Percentiles rank a stretch among this genome's conserved stretches.
phyloP scores from a whole-genome alignment of 2,113 vertebrate species.

The Cervus canadensis region DNA sequence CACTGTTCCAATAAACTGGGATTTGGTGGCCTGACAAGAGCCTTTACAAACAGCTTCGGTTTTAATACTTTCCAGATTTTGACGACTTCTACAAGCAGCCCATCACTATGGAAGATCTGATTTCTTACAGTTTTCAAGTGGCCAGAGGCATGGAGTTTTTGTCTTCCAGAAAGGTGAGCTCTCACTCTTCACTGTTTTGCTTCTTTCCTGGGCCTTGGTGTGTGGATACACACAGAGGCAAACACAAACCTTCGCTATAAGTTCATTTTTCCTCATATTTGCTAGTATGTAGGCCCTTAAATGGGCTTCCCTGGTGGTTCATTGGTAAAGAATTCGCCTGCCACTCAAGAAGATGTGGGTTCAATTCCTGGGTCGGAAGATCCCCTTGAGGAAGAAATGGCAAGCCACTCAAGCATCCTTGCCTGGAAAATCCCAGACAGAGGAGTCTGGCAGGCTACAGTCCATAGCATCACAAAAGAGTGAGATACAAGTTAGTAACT shows the following conservation, averaged over 20 bases:
- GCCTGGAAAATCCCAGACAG: neutral
- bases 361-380: neutral
- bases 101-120: constrained; percentile 92
- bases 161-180: constrained; percentile 92
- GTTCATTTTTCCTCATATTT: neutral
- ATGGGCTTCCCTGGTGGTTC: neutral
- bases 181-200: neutral
- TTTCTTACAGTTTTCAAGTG: constrained; percentile 97
- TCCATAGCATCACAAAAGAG: neutral
- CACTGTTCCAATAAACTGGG: constrained; percentile 49
- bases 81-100: constrained; percentile 80
- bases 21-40: constrained; percentile 36
- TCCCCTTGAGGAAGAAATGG: neutral
- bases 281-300: neutral
- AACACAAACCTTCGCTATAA: neutral
- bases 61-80: constrained; percentile 69
- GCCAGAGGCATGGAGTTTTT: constrained; percentile 97
- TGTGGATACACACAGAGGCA: neutral
- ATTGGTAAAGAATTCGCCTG: neutral
- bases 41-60: neutral
- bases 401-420: neutral
- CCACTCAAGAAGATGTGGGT: neutral
- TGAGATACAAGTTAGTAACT: neutral
- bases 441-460: neutral
- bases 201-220: neutral